Percentiles rank a stretch among this genome's conserved stretches.
Evolutionary conservation across 2,888 invertebrate genomes (phyloP).

Genomic region (Neoaliturus tenellus): DNA sequence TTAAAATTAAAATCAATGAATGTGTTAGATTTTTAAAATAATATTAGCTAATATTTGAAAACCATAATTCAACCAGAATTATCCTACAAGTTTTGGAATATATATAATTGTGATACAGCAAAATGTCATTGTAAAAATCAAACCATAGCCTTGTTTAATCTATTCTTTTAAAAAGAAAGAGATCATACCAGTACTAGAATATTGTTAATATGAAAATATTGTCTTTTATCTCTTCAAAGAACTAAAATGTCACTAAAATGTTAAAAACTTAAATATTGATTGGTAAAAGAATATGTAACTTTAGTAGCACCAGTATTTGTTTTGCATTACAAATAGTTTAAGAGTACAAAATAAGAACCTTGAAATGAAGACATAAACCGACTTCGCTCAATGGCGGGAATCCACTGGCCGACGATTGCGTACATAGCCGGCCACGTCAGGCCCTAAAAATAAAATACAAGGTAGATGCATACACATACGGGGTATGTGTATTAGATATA

Average conservation of each 20-base stretch:
- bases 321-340: constrained; percentile 15
- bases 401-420: constrained; percentile 84
- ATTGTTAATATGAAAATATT: too few species aligned
- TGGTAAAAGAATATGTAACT: not conserved
- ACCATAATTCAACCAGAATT: too few species aligned
- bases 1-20: too few species aligned
- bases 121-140: too few species aligned
- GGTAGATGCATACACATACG: constrained; percentile 11
- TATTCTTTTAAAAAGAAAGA: too few species aligned
- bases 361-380: constrained; percentile 86
- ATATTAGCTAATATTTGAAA: too few species aligned
- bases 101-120: too few species aligned
- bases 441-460: constrained; percentile 72
- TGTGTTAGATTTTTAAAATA: too few species aligned
- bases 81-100: too few species aligned
- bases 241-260: not conserved
- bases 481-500: constrained; percentile 8
- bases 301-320: not conserved
- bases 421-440: constrained; percentile 87
- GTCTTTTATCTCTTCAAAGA: not conserved
- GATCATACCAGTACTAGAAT: too few species aligned
- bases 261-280: not conserved
- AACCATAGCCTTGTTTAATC: too few species aligned
- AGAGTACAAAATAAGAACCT: constrained; percentile 71
- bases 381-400: constrained; percentile 82